A percentile compares a stretch with the other conserved stretches of the same genome.
Evolutionary conservation across 2,888 invertebrate genomes (phyloP).

Genomic region (Andrena chrysosceles): DNA sequence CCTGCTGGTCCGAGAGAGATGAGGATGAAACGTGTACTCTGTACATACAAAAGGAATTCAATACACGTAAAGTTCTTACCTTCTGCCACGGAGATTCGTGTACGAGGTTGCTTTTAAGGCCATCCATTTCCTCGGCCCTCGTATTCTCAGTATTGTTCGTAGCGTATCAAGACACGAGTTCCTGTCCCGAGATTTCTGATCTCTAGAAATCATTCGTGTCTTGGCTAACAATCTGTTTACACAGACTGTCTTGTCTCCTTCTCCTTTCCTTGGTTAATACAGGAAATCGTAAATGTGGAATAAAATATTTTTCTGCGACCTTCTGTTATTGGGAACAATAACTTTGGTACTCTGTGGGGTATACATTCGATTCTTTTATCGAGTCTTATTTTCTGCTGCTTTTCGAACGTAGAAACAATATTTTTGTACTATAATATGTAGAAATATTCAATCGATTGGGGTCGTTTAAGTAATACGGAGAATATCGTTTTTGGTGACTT

Average conservation of each 20-base stretch:
- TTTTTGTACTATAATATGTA: no score
- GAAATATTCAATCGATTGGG: no score
- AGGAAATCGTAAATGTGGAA: no score
- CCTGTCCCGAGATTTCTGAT: slow-evolving; percentile 51
- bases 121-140: slow-evolving; percentile 61
- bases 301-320: no score
- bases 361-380: background rate
- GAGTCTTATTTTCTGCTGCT: no score
- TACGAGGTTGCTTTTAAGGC: slow-evolving; percentile 62
- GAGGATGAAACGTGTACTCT: slow-evolving; percentile 26
- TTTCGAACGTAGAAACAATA: no score
- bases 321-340: background rate
- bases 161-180: slow-evolving; percentile 50
- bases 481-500: no score
- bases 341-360: background rate
- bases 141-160: slow-evolving; percentile 64
- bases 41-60: slow-evolving; percentile 36
- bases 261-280: background rate
- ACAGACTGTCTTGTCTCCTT: slow-evolving; percentile 1
- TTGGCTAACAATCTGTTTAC: slow-evolving; percentile 29
- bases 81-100: slow-evolving; percentile 36
- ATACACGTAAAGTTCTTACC: slow-evolving; percentile 50
- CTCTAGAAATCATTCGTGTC: slow-evolving; percentile 39
- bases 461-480: no score
- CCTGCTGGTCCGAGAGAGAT: slow-evolving; percentile 14